These are phyloP conservation scores for Glossophaga mutica DNA, from an alignment of 2,797 vertebrate species.

Conservation along the genomic window DNA sequence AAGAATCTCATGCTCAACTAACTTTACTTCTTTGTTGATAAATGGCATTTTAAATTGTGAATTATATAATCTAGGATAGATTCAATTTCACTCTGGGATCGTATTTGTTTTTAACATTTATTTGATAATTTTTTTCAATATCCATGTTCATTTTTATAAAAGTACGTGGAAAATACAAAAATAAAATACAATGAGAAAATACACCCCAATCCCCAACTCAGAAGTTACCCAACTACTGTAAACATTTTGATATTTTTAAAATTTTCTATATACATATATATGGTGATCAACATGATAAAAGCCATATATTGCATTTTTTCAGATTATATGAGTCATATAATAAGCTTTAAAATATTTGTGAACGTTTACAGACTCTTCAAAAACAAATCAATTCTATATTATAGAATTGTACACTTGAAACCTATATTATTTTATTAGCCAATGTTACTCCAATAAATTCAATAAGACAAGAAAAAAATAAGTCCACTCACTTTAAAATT, in stretches of 20 bases:
- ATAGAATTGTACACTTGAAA: not conserved
- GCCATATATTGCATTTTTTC: not conserved
- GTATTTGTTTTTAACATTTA: not conserved
- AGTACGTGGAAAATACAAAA: not conserved
- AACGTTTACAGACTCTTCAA: not conserved
- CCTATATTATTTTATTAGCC: not conserved
- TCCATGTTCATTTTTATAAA: not conserved
- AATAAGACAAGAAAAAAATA: not conserved
- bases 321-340: not conserved
- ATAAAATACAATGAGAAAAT: conserved; percentile 1
- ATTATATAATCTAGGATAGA: conserved; percentile 9
- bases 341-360: conserved; percentile 26
- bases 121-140: not conserved
- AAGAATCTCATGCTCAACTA: not conserved
- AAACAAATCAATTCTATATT: not conserved
- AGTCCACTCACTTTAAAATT: not conserved
- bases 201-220: not conserved
- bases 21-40: not conserved
- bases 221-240: not conserved
- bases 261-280: not conserved
- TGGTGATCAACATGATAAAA: not conserved
- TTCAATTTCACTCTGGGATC: not conserved
- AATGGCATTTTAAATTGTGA: not conserved
- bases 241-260: not conserved
- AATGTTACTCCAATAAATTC: not conserved